These are phyloP conservation scores for Holacanthus passer DNA, from an alignment of 2,113 vertebrate species.

Conservation along the genomic window DNA sequence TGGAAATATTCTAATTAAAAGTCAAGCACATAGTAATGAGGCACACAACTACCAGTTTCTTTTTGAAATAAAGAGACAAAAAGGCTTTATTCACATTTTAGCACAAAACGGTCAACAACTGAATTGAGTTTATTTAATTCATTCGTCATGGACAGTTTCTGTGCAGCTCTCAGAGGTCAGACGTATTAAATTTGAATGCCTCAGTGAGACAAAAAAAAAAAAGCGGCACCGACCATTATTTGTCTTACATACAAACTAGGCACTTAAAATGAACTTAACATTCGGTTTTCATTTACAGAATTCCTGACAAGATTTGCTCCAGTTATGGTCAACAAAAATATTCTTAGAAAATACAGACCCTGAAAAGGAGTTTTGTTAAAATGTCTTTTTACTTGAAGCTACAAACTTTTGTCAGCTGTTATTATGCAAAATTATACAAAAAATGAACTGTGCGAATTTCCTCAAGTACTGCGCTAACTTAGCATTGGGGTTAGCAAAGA, in stretches of 20 bases:
- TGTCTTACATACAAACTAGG: neutral
- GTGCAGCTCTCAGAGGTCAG: neutral
- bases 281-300: neutral
- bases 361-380: neutral
- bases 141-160: neutral
- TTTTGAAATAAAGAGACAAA: neutral
- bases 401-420: neutral
- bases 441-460: neutral
- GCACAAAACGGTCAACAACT: too few species aligned
- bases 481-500: neutral
- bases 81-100: neutral
- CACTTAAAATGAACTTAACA: neutral
- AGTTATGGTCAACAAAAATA: neutral
- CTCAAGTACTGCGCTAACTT: neutral
- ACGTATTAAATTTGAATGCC: neutral
- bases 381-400: neutral
- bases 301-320: neutral
- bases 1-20: slow-evolving; percentile 26
- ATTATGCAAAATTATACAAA: neutral
- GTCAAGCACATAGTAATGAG: slow-evolving; percentile 6
- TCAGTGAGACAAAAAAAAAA: neutral
- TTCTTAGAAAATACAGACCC: neutral
- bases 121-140: neutral
- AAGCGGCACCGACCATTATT: neutral
- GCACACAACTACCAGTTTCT: too few species aligned